These are phyloP conservation scores for Belonocnema kinseyi DNA, from an alignment of 1,140 invertebrate genomes.

Conservation along the genomic window DNA sequence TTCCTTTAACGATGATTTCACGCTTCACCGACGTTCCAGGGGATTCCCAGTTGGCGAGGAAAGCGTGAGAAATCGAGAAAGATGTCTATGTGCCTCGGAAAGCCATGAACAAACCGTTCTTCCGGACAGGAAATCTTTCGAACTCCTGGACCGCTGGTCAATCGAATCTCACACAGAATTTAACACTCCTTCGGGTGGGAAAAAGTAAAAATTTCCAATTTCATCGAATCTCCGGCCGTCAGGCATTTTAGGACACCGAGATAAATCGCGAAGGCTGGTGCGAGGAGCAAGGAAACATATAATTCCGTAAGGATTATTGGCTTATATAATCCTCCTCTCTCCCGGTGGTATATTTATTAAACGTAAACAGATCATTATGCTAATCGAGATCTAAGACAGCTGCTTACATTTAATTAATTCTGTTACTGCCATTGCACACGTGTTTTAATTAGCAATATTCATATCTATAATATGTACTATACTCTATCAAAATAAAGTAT, in stretches of 20 bases:
- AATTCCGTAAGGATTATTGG: conserved; percentile 13
- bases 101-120: conserved; percentile 59
- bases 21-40: conserved; percentile 12
- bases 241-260: not conserved
- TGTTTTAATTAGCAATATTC: not conserved
- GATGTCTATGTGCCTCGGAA: conserved; percentile 36
- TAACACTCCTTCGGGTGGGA: conserved; percentile 69
- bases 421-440: not conserved
- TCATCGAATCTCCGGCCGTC: conserved; percentile 70
- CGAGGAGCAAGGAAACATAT: not conserved
- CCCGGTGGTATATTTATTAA: conserved; percentile 21
- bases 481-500: not conserved
- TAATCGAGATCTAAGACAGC: conserved; percentile 11
- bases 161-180: conserved; percentile 76
- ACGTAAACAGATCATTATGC: conserved; percentile 25
- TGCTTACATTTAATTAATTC: conserved; percentile 29
- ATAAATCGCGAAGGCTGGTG: not conserved
- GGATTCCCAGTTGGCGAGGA: conserved; percentile 24
- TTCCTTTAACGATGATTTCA: conserved; percentile 27
- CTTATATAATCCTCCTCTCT: conserved; percentile 16
- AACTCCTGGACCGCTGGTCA: conserved; percentile 62
- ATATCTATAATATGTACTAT: not conserved
- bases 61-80: conserved; percentile 32
- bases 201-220: conserved; percentile 72
- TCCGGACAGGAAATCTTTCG: conserved; percentile 68